Evolutionary conservation across 92 coral and sea anemone genomes (phyloP), one percentile per base, ranked within the genome.

Genomic region (Epizoanthus fatuus): DNA sequence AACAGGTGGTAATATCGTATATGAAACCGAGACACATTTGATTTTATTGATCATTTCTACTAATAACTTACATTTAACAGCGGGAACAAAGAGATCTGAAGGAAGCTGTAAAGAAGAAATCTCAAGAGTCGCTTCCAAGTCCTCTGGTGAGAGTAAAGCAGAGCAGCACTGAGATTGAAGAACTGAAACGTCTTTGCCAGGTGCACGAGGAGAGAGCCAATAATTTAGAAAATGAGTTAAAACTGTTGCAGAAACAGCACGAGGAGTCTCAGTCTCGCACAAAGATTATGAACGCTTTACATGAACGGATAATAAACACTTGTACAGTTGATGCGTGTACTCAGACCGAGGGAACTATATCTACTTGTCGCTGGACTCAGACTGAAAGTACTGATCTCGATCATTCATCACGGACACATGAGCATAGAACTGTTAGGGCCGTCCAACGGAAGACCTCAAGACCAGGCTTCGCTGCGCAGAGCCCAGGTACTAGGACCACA

Each of bases 81-180:
- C 90, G 95, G 42, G 99, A 97, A 57, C 98, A 95, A 72, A 89
- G 95, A 75, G 95, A 93, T n/a, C 86, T 95, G 49, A 93, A 95
- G 83, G 91, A 91, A 54, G 90, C 92, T 3, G 74, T 90, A 15
- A 90, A 75, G 16, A 93, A 87, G 81, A 93, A 87, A 57, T 84
- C 54, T 54, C 20, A 93, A 16, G 70, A 49, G 13, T 29, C 71
- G 57, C 60, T 91, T 51, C 82, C 93, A 29, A 59, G 95, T 82
- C 42, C 87, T 16, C 80, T 74, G 65, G 77, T 84, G 70, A 84
- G 84, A 5, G 75, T 67, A 25, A 81, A 71, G 13, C 93, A 93
- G 82, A 93, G 84, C 75, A 90, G 63, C 71, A 86, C 90, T 4
- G 85, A 89, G 66, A 82, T 90, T 14, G 80, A 83, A 17, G 89